A percentile compares a stretch with the other conserved stretches of the same genome.
Conservation (phyloP, 1,140 invertebrate genomes). For the Sminthurides bifidus region DNA sequence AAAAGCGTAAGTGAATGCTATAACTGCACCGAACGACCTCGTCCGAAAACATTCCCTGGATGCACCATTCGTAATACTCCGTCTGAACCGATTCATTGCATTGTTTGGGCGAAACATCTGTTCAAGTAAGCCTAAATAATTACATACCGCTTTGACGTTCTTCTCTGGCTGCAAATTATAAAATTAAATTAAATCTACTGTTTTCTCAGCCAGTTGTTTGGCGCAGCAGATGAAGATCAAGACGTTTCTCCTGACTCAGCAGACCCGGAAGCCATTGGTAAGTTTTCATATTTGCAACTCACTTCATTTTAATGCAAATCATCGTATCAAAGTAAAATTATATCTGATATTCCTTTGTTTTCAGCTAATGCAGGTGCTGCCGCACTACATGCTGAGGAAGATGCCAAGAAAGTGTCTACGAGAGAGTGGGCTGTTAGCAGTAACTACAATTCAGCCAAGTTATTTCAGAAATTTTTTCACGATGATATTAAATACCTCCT, state of each 20-base stretch:
- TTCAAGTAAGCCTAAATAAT: conserved; percentile 65
- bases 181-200: conserved; percentile 7
- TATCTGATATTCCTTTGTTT: background rate
- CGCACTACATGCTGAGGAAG: conserved; percentile 40
- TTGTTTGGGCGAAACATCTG: conserved; percentile 98
- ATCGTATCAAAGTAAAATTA: background rate
- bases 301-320: background rate
- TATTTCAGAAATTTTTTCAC: conserved; percentile 81
- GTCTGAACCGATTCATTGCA: conserved; percentile 98
- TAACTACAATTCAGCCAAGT: conserved; percentile 68
- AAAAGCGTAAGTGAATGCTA: conserved; percentile 90
- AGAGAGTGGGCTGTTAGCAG: conserved; percentile 72
- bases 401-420: conserved; percentile 68
- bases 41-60: conserved; percentile 86
- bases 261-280: conserved; percentile 69
- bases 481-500: conserved; percentile 94
- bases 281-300: conserved; percentile 4
- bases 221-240: conserved; percentile 88
- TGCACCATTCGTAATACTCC: conserved; percentile 99
- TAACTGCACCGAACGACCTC: conserved; percentile 84
- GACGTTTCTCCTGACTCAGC: conserved; percentile 95
- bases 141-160: background rate
- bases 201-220: conserved; percentile 80
- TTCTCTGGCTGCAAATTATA: background rate
- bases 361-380: conserved; percentile 39